phyloP scores from a whole-genome alignment of 2,113 vertebrate species.

The Rhinichthys klamathensis region DNA sequence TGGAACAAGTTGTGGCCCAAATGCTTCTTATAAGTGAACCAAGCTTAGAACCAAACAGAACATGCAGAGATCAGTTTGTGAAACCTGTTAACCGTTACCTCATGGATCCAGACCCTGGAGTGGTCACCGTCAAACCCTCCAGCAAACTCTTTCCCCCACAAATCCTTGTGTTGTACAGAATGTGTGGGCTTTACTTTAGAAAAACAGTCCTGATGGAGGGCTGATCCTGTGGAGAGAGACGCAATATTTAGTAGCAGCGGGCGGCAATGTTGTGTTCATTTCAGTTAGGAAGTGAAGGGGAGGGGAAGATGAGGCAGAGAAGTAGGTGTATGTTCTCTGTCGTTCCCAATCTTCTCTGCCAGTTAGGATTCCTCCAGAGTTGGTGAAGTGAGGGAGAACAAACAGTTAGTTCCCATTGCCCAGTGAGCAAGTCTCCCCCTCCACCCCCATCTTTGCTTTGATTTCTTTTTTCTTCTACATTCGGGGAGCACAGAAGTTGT shows the following conservation, averaged over 20 bases:
- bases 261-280: neutral
- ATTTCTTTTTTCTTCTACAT: conserved; percentile 38
- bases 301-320: conserved; percentile 6
- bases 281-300: conserved; percentile 15
- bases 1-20: neutral
- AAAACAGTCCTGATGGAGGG: conserved; percentile 2
- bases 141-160: neutral
- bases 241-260: conserved; percentile 1
- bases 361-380: conserved; percentile 36
- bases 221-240: conserved; percentile 25
- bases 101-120: neutral
- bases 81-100: neutral
- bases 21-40: neutral
- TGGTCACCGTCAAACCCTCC: neutral
- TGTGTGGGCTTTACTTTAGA: conserved; percentile 49
- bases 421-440: conserved; percentile 6
- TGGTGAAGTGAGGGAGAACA: conserved; percentile 21
- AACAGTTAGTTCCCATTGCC: conserved; percentile 22
- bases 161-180: conserved; percentile 38
- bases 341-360: conserved; percentile 48
- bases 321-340: conserved; percentile 47
- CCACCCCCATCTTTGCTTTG: conserved; percentile 38
- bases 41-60: neutral
- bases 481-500: conserved; percentile 36
- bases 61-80: neutral